These are phyloP conservation scores for Halocynthia aurantium DNA, from an alignment of 23 tunicate genomes.

Conservation along the genomic window DNA sequence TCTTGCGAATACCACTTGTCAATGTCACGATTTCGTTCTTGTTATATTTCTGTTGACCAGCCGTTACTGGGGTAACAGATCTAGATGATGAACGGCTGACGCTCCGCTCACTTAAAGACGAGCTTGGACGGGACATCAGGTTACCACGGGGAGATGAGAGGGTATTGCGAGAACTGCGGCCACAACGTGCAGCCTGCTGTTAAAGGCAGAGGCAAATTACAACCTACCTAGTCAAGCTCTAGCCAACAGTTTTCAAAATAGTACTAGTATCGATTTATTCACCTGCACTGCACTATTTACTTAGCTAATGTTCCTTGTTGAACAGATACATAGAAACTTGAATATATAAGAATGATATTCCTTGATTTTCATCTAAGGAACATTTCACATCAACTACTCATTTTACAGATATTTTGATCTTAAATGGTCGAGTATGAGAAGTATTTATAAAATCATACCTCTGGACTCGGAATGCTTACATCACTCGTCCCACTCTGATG, in stretches of 20 bases:
- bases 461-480: slow-evolving; percentile 87
- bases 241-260: no score
- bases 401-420: no score
- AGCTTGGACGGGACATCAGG: slow-evolving; percentile 64
- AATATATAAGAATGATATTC: no score
- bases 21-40: slow-evolving; percentile 94
- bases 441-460: neutral
- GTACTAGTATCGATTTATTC: no score
- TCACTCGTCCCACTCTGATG: slow-evolving; percentile 91
- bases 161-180: slow-evolving; percentile 5
- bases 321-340: no score
- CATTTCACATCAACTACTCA: no score
- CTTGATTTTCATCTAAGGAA: no score
- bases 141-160: slow-evolving; percentile 9
- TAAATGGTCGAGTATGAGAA: no score
- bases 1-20: slow-evolving; percentile 87
- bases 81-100: slow-evolving; percentile 74
- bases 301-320: no score
- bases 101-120: slow-evolving; percentile 79
- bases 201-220: no score
- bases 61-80: slow-evolving; percentile 53
- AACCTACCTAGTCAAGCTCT: no score
- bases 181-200: neutral
- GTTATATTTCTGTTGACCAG: slow-evolving; percentile 67
- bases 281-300: no score